Evolutionary conservation across 2,113 vertebrate genomes (phyloP), one percentile per base, ranked within the genome.

Genomic region (Gila orcuttii): DNA sequence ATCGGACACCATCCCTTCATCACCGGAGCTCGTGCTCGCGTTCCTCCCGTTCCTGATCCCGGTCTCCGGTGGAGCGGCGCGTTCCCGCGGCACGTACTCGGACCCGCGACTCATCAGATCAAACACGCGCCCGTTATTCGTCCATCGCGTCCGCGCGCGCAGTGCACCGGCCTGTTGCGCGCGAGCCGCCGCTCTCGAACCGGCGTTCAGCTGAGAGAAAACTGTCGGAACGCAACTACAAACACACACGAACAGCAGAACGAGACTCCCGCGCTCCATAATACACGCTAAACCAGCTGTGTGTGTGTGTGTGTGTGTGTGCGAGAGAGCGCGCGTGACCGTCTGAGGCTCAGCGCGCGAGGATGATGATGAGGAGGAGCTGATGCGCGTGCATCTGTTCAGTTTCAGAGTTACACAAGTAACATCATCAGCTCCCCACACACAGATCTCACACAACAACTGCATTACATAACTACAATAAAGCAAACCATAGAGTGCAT

Each of bases 111-210:
- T 97, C 77, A 96, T 92, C 78, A 98, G 93, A 89, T 96, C 96
- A 89, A 94, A 97, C 78, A 97, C 95, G 93, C 96, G 96, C 84
- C 97, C 97, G 90, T 97, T 96, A 88, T 96, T 96, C 91, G 94
- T 95, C 97, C 97, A 98, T 87, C 95, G 95, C 87, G 97, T 94
- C 75, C 93, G 91, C 25, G 94, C 94, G 83, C 93, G 94, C 91
- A 95, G 95, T 74, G 92, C 87, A 25, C 93, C 94, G 0, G 92
- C 93, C 55, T 57, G 55, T 57, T 57, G 55, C 55, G 55, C 55
- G 55, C 55, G 55, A 23, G 55, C 55, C 0, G 57, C 21, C 52
- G 31, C 91, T 89, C 15, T 83, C 60, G 28, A 91, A 75, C 3
- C 91, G 2, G 86, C 87, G 83, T 88, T 92, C 45, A 80, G 92